Percentiles rank a stretch among this genome's conserved stretches.
These are phyloP conservation scores for Chrysaora quinquecirrha DNA, from an alignment of 30 jellyfish, hydroid and myxozoan genomes.

Conservation along the genomic window DNA sequence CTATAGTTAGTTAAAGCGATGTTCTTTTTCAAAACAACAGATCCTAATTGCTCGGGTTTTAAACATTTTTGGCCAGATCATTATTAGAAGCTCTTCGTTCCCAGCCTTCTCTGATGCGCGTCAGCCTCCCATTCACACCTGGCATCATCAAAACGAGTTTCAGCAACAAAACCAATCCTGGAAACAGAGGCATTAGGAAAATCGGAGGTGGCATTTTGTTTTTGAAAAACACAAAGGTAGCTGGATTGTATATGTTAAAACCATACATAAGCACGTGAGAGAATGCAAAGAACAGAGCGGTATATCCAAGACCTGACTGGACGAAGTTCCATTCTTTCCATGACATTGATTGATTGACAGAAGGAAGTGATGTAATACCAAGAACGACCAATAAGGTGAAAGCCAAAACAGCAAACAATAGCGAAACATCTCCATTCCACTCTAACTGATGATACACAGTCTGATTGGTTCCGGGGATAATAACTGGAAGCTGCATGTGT, in stretches of 20 bases:
- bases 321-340: slow-evolving; percentile 94
- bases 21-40: too few relatives aligned
- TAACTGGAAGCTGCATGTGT: neutral
- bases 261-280: slow-evolving; percentile 65
- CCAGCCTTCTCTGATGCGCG: slow-evolving; percentile 1
- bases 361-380: slow-evolving; percentile 87
- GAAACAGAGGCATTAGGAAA: slow-evolving; percentile 71
- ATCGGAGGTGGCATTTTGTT: slow-evolving; percentile 56
- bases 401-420: slow-evolving; percentile 76
- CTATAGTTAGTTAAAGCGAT: too few relatives aligned
- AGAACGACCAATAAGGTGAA: slow-evolving; percentile 60
- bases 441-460: slow-evolving; percentile 8
- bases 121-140: neutral
- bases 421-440: slow-evolving; percentile 67
- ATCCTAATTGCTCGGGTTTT: too few relatives aligned
- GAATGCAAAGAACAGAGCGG: slow-evolving; percentile 56
- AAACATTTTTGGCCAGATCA: too few relatives aligned
- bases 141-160: neutral
- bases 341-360: slow-evolving; percentile 82
- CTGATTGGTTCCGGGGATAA: slow-evolving; percentile 4
- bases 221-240: neutral
- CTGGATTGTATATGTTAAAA: slow-evolving; percentile 7
- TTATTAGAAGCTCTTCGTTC: neutral
- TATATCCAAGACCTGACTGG: slow-evolving; percentile 72
- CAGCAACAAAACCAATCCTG: slow-evolving; percentile 70